Percentiles rank a stretch among this genome's conserved stretches.
Evolutionary conservation across 2,113 vertebrate species (phyloP).

Genomic region (rat (Rattus norvegicus)): DNA sequence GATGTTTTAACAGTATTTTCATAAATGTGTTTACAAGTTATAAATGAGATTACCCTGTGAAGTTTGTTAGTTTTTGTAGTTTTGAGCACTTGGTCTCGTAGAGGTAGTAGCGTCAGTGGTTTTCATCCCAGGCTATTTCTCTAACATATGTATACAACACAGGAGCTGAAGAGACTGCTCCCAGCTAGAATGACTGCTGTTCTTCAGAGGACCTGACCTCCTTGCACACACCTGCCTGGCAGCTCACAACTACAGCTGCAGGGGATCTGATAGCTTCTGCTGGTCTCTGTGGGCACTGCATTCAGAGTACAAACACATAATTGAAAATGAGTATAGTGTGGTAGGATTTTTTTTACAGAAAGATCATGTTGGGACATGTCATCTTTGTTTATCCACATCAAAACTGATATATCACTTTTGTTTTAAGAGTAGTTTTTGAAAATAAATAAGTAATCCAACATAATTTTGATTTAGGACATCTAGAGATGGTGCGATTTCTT

Average conservation of each 20-base stretch:
- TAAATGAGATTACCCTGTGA: not conserved
- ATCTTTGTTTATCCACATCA: not conserved
- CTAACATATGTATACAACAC: not conserved
- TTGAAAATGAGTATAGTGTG: not conserved
- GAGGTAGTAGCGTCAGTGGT: not conserved
- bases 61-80: slow-evolving; percentile 4
- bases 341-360: not conserved
- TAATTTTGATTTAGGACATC: slow-evolving; percentile 89
- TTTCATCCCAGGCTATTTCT: not conserved
- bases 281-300: not conserved
- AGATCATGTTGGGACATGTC: not conserved
- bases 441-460: slow-evolving; percentile 34
- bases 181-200: not conserved
- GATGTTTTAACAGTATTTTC: slow-evolving; percentile 50
- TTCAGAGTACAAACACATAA: not conserved
- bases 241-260: not conserved
- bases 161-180: not conserved
- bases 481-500: slow-evolving; percentile 99
- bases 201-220: not conserved
- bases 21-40: not conserved
- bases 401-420: not conserved
- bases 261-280: not conserved
- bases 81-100: not conserved
- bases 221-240: not conserved
- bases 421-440: slow-evolving; percentile 16